phyloP scores from a whole-genome alignment of 2,797 vertebrate genomes.

The Gambelia wislizenii region DNA sequence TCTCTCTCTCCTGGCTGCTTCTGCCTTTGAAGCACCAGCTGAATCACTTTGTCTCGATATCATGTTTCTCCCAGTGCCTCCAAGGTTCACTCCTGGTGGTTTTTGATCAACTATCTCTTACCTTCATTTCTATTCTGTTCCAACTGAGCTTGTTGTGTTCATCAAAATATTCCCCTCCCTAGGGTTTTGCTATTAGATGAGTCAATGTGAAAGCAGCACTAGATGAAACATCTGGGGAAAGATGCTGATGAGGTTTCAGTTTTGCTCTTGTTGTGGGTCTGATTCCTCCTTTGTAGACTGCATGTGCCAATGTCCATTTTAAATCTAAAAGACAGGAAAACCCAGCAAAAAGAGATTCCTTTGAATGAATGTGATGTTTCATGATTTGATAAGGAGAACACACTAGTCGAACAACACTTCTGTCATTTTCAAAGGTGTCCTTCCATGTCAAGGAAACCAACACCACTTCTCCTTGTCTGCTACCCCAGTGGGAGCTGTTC shows the following conservation, averaged over 20 bases:
- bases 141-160: constrained; percentile 35
- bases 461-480: constrained; percentile 23
- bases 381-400: constrained; percentile 24
- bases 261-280: constrained; percentile 50
- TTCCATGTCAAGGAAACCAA: neutral
- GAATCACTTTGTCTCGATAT: constrained; percentile 27
- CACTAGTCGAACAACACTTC: constrained; percentile 37
- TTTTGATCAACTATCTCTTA: constrained; percentile 27
- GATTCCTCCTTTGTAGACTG: constrained; percentile 10
- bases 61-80: constrained; percentile 34
- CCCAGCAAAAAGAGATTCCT: constrained; percentile 51
- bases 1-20: constrained; percentile 42
- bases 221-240: constrained; percentile 41
- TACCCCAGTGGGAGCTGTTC: neutral
- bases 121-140: constrained; percentile 49
- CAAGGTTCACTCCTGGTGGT: constrained; percentile 40
- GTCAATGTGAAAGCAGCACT: constrained; percentile 32
- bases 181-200: constrained; percentile 32
- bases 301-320: constrained; percentile 40
- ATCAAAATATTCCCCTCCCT: constrained; percentile 36
- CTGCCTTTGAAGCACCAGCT: constrained; percentile 45
- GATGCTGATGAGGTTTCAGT: constrained; percentile 29
- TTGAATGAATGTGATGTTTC: constrained; percentile 49
- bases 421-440: constrained; percentile 46
- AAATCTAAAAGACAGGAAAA: constrained; percentile 45